phyloP scores from a whole-genome alignment of 2,888 invertebrate species.

The Ennomos fuscantarius region DNA sequence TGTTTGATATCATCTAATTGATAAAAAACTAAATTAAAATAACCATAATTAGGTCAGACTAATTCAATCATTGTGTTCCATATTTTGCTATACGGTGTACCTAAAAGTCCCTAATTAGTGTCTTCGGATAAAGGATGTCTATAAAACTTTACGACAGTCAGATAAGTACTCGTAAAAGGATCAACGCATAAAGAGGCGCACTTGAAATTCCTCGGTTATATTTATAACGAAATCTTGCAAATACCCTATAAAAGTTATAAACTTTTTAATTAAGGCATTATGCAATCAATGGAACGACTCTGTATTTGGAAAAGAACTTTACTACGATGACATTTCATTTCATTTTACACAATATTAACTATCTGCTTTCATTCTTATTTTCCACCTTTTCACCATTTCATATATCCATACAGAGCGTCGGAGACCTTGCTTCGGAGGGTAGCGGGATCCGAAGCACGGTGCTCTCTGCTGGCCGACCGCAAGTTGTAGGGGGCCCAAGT shows the following conservation, averaged over 20 bases:
- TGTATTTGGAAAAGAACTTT: neutral
- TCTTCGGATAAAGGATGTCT: conserved; percentile 47
- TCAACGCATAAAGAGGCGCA: conserved; percentile 53
- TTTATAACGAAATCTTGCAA: conserved; percentile 10
- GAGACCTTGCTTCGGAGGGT: too few species aligned
- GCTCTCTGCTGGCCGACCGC: too few species aligned
- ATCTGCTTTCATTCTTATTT: too few species aligned
- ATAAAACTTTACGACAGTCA: conserved; percentile 62
- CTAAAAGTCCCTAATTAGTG: conserved; percentile 25
- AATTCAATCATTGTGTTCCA: neutral
- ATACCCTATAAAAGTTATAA: conserved; percentile 23
- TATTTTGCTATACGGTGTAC: conserved; percentile 1
- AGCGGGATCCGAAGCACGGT: too few species aligned
- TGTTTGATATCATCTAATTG: too few species aligned
- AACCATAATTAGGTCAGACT: too few species aligned
- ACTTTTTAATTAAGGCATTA: conserved; percentile 9
- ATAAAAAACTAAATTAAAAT: too few species aligned
- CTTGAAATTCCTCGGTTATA: conserved; percentile 43
- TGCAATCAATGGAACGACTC: neutral
- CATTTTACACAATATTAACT: too few species aligned
- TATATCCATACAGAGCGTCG: too few species aligned
- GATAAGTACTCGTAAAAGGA: conserved; percentile 64
- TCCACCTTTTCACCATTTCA: too few species aligned
- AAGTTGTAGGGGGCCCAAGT: too few species aligned
- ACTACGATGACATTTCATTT: too few species aligned